Percentiles rank a stretch among this genome's conserved stretches.
Evolutionary conservation across 1,140 invertebrate species (phyloP).

Genomic region (Pogonus chalceus): DNA sequence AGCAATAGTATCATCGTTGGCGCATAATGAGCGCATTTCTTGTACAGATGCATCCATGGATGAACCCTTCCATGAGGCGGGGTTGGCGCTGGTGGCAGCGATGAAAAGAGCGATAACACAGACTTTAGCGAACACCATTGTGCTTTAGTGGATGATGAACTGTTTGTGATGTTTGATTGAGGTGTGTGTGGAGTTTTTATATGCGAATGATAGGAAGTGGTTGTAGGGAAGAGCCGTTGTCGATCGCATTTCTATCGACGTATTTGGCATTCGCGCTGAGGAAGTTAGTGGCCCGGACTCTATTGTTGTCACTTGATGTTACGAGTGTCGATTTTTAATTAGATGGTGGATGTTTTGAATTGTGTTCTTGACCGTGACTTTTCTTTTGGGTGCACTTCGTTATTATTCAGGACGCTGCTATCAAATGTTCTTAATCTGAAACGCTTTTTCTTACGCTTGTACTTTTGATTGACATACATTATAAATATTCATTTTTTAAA

Average conservation of each 20-base stretch:
- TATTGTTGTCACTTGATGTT: neutral
- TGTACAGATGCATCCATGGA: constrained; percentile 60
- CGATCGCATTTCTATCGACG: constrained; percentile 15
- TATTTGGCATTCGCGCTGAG: constrained; percentile 13
- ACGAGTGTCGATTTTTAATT: neutral
- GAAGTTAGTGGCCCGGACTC: neutral
- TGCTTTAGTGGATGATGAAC: constrained; percentile 15
- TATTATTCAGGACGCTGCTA: neutral
- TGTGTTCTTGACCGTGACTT: neutral
- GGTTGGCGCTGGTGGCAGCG: constrained; percentile 41
- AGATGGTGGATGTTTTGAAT: neutral
- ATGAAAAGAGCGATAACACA: constrained; percentile 37
- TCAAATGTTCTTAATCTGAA: neutral
- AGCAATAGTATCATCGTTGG: constrained; percentile 63
- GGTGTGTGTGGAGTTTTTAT: constrained; percentile 16
- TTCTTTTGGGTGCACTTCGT: neutral
- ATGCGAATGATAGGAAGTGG: constrained; percentile 15
- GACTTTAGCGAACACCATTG: constrained; percentile 41
- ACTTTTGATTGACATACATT: constrained; percentile 2
- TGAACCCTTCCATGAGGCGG: constrained; percentile 55
- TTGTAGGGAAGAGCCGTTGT: constrained; percentile 2
- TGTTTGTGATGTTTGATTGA: neutral
- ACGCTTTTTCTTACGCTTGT: constrained; percentile 2
- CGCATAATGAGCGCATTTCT: constrained; percentile 59
- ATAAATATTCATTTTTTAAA: no score